These are phyloP conservation scores for Gobiocypris rarus DNA, from an alignment of 2,113 vertebrate genomes.

Conservation along the genomic window DNA sequence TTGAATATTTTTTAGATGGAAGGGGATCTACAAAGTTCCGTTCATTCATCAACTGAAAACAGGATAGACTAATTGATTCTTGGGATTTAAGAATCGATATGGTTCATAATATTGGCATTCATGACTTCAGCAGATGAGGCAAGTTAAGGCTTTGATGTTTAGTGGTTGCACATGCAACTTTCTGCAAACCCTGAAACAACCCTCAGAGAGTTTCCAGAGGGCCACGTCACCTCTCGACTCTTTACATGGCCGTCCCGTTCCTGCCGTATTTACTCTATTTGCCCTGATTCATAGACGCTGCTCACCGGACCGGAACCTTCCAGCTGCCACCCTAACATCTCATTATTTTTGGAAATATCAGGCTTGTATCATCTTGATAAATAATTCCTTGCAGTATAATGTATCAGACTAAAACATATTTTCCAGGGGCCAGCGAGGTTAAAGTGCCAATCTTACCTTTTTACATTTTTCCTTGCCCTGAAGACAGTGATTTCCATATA, in stretches of 20 bases:
- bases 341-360: conserved; percentile 99
- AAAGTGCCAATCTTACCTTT: conserved; percentile 99
- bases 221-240: conserved; percentile 63
- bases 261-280: conserved; percentile 91
- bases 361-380: conserved; percentile 99
- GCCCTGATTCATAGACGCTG: conserved; percentile 90
- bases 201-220: not conserved
- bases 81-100: no score
- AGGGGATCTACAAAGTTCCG: no score
- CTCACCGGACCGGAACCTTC: conserved; percentile 96
- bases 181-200: no score
- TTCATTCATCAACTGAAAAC: no score
- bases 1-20: no score
- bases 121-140: not conserved
- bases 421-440: conserved; percentile 96
- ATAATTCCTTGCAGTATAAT: conserved; percentile 99
- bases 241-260: conserved; percentile 76
- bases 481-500: conserved; percentile 99
- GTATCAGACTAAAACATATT: conserved; percentile 99
- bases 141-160: no score
- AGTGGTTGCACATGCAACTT: no score
- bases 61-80: no score
- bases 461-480: conserved; percentile 95
- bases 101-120: no score
- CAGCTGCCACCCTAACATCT: conserved; percentile 99